Base-by-base conservation (phyloP, 2,888 invertebrate species). In the Drosophila neonasuta region DNA sequence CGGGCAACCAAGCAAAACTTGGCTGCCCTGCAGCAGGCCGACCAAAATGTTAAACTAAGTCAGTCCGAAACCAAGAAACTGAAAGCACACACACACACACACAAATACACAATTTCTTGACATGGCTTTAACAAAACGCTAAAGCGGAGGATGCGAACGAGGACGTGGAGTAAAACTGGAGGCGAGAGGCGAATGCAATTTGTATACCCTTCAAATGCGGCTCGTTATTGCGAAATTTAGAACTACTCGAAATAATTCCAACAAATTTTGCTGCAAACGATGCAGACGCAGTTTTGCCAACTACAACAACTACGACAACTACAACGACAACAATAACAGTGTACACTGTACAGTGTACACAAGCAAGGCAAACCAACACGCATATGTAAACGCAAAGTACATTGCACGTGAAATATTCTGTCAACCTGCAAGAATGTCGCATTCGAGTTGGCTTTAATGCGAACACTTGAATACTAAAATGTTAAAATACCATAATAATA, bases 201-300 rank as follows among this genome's bases (percentile, higher is more conserved):
- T 86, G 87, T 81, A 86, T 86, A 83, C 71, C 85, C 87, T 71
- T 84, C 87, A 84, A 84, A 85, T 84, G 76, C 73, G 85, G 75
- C 80, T 84, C 84, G 87, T 84, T 87, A 84, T 84, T 77, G 77
- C 83, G 69, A 87, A 87, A 87, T 84, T 84, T 87, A 85, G 84
- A 84, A 76, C 84, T 87, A 74, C 87, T 86, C 85, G 87, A 84
- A 84, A 84, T 84, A 84, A 84, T 85, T 82, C 76, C 82, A 74
- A 71, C 80, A 86, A 84, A 84, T 87, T 86, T 85, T 75, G 74
- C 54, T 74, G 76, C 87, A 85, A 85, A 86, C 87, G 86, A 83
- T 75, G 74, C 86, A 80, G 84, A 82, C 80, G 67, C 59, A 69
- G 68, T 63, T 49, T 61, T 68, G 71, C 50, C 67, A 79, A 66